Evolutionary conservation across 1,140 invertebrate species (phyloP), one percentile per base, ranked within the genome.

Genomic region (Ceratina japonica): DNA sequence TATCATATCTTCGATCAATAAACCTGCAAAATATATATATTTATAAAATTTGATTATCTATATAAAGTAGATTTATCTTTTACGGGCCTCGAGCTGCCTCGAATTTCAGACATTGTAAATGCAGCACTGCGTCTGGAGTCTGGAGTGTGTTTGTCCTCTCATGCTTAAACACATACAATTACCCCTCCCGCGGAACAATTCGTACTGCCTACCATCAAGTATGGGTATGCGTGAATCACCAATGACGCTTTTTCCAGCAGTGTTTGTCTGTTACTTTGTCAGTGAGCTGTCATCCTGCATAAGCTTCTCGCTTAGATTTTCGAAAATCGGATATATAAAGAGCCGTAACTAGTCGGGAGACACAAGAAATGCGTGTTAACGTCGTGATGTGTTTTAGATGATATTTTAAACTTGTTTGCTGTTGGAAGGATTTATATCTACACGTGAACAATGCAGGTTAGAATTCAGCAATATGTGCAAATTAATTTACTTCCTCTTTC

Each of bases 391-490:
- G 15, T 52, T 22, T 15, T 56, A 18, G 52, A 13, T 52, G 22
- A 44, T 15, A 62, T 56, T 61, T 51, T 37, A 18, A 37, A 52
- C 37, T 3, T 66, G 27, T 66, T 37, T 15, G n/a, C 15, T 8
- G 49, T 3, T 31, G 0, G 20, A 24, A 51, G 37, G 5, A 64
- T 27, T 22, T n/a, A 66, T 27, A n/a, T 20, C 20, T 77, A 27
- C 76, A 79, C 80, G 66, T 66, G 54, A 15, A 82, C 20, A 79
- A 79, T 79, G 79, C 79, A 80, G 79, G 79, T 80, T 80, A 80
- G 79, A 80, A 65, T 65, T 64, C 49, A 52, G 16, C 44, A 85
- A 59, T 51, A 16, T 16, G 10, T 59, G 15, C 37, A 44, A 44
- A 49, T 59, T 58, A n/a, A 58, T n/a, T 66, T 24, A 49, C 20